Evolutionary conservation across 2,113 vertebrate species (phyloP).

Genomic region (Leuciscus idus): DNA sequence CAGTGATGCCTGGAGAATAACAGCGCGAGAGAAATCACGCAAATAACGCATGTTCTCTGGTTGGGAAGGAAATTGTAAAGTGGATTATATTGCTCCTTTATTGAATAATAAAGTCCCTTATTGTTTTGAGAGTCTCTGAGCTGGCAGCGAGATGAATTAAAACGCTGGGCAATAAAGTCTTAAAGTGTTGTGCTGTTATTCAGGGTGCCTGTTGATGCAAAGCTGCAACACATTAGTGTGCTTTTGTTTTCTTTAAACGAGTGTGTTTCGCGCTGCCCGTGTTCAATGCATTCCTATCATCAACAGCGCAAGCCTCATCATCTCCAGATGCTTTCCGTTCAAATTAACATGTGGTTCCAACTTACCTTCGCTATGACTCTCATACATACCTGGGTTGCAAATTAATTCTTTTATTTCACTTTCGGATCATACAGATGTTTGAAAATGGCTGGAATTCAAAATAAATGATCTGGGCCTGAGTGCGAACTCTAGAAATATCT

Average conservation of each 20-base stretch:
- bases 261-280: constrained; percentile 58
- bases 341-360: constrained; percentile 83
- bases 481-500: constrained; percentile 49
- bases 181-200: constrained; percentile 51
- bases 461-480: constrained; percentile 72
- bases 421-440: constrained; percentile 46
- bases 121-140: constrained; percentile 48
- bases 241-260: constrained; percentile 57
- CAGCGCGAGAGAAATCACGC: background rate
- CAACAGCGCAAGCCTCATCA: constrained; percentile 70
- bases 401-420: constrained; percentile 68
- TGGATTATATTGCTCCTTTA: constrained; percentile 62
- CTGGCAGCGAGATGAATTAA: constrained; percentile 56
- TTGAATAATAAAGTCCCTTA: constrained; percentile 59
- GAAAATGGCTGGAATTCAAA: constrained; percentile 60
- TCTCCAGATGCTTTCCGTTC: constrained; percentile 74
- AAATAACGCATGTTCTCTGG: constrained; percentile 53
- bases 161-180: constrained; percentile 47
- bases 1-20: constrained; percentile 25
- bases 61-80: constrained; percentile 65
- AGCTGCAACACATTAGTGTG: constrained; percentile 54
- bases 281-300: constrained; percentile 67
- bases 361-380: constrained; percentile 71
- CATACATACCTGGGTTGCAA: constrained; percentile 76
- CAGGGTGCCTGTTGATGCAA: constrained; percentile 57